Evolutionary conservation across 2,113 vertebrate genomes (phyloP).

Genomic region (Ariopsis seemanni): DNA sequence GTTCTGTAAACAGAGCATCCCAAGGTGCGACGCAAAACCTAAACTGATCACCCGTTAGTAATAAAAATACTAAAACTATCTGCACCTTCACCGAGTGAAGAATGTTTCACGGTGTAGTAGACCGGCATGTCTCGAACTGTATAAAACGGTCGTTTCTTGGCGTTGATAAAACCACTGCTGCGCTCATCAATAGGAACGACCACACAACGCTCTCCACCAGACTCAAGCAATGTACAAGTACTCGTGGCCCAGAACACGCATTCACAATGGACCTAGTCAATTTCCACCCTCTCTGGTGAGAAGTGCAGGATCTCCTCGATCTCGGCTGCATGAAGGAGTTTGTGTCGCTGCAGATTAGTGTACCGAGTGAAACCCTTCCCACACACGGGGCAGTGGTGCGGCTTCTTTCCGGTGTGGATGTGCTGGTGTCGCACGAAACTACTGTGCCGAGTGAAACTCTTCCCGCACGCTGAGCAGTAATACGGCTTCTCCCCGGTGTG

Average conservation of each 20-base stretch:
- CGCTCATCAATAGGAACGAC: background rate
- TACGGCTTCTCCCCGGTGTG: slow-evolving; percentile 1
- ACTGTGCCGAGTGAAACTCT: background rate
- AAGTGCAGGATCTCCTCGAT: background rate
- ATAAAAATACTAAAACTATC: background rate
- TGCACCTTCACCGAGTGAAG: background rate
- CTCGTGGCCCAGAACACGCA: background rate
- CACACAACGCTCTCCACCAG: background rate
- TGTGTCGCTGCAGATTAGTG: background rate
- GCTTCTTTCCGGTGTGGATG: background rate
- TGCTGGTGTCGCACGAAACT: background rate
- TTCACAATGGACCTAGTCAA: background rate
- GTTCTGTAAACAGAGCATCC: no score
- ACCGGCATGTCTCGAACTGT: background rate
- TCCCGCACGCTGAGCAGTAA: background rate
- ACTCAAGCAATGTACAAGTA: background rate
- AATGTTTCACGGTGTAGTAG: background rate
- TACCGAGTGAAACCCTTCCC: background rate
- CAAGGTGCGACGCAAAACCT: background rate
- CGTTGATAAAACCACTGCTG: background rate
- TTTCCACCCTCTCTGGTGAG: background rate
- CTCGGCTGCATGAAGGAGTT: background rate
- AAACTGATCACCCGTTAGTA: background rate
- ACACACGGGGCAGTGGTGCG: background rate
- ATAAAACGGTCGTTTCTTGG: background rate